A percentile compares a stretch with the other conserved stretches of the same genome.
Evolutionary conservation across 2,888 invertebrate species (phyloP).

Genomic region (Tuberolachnus salignus): DNA sequence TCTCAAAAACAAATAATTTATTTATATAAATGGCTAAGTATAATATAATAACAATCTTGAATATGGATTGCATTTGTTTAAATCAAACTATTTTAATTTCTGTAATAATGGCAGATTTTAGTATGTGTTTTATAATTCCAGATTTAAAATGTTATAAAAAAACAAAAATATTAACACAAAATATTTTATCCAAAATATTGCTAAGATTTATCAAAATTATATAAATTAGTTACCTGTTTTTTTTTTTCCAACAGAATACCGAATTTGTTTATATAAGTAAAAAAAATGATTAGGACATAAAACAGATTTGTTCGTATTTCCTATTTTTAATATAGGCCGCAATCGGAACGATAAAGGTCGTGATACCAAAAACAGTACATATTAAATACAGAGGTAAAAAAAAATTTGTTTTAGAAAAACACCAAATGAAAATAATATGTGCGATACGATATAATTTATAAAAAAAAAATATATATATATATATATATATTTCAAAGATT

Average conservation of each 20-base stretch:
- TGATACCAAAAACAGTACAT: slow-evolving; percentile 24
- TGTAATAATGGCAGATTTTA: too few species aligned
- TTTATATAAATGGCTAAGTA: too few species aligned
- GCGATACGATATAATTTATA: background rate
- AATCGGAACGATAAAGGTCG: slow-evolving; percentile 41
- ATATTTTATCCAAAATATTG: background rate
- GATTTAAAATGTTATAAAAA: too few species aligned
- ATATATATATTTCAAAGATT: background rate
- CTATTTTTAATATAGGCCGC: slow-evolving; percentile 45
- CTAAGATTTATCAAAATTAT: background rate
- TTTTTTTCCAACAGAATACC: background rate
- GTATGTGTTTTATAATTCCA: too few species aligned
- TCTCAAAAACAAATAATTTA: background rate
- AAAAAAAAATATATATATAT: too few species aligned
- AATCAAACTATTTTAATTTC: too few species aligned
- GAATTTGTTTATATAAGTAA: background rate
- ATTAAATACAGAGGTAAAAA: background rate
- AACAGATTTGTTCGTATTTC: background rate
- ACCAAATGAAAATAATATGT: background rate
- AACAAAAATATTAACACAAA: too few species aligned
- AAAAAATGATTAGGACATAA: slow-evolving; percentile 2
- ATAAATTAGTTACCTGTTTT: slow-evolving; percentile 20
- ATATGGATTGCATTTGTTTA: too few species aligned
- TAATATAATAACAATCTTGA: background rate
- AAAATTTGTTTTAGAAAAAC: background rate